A percentile compares a stretch with the other conserved stretches of the same genome.
These are phyloP conservation scores for Hormaphis cornu DNA, from an alignment of 1,140 invertebrate genomes.

Conservation along the genomic window DNA sequence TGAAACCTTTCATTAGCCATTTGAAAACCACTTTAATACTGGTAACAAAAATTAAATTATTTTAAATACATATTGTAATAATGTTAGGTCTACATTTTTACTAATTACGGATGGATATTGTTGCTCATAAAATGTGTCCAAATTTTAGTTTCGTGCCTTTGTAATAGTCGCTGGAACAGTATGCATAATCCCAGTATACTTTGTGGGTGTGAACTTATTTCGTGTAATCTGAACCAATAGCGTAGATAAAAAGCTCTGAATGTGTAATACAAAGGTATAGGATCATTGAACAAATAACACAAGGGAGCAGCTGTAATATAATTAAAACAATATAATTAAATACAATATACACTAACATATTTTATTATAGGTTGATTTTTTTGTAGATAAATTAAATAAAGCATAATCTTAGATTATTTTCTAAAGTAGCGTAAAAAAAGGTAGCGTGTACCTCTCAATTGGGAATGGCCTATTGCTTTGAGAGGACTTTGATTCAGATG, in stretches of 20 bases:
- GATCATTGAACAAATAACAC: constrained; percentile 85
- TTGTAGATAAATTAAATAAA: too few species aligned
- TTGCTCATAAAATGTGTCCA: constrained; percentile 83
- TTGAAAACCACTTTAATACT: constrained; percentile 86
- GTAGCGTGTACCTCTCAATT: too few species aligned
- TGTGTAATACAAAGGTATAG: constrained; percentile 75
- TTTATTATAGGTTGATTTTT: neutral
- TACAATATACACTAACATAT: constrained; percentile 5
- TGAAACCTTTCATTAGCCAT: constrained; percentile 91
- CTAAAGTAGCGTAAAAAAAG: too few species aligned
- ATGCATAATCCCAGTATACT: constrained; percentile 73
- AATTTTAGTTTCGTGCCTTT: constrained; percentile 77
- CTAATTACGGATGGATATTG: constrained; percentile 81
- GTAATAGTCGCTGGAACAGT: constrained; percentile 81
- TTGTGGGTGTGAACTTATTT: constrained; percentile 79
- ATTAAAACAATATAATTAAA: neutral
- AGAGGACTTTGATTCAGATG: too few species aligned
- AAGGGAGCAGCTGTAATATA: constrained; percentile 72
- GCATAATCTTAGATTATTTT: too few species aligned
- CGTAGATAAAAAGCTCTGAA: constrained; percentile 84
- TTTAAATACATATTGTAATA: neutral
- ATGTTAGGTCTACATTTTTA: neutral
- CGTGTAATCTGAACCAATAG: constrained; percentile 84
- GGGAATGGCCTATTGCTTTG: too few species aligned
- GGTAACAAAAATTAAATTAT: constrained; percentile 36